These are phyloP conservation scores for Ochotona princeps DNA, from an alignment of 2,113 vertebrate genomes.

Conservation along the genomic window DNA sequence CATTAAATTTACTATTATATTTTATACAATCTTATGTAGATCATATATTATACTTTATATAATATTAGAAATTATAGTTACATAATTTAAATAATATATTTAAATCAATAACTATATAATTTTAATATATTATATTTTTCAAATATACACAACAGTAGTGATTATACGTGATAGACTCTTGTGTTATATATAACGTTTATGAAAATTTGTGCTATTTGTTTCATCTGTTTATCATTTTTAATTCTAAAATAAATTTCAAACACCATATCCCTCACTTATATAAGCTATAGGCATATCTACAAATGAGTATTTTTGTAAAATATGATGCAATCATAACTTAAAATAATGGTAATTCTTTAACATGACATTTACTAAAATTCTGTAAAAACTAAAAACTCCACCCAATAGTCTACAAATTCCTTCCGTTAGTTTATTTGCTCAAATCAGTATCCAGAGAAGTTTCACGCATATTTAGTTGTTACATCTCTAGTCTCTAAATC, in stretches of 20 bases:
- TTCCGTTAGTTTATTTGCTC: neutral
- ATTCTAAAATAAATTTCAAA: neutral
- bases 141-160: neutral
- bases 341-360: neutral
- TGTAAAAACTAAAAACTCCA: neutral
- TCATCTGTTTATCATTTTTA: neutral
- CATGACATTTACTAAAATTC: neutral
- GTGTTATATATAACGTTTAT: neutral
- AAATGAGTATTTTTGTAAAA: neutral
- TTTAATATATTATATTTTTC: too few species aligned
- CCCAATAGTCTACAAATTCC: neutral
- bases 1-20: neutral
- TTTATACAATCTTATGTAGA: neutral
- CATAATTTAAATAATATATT: too few species aligned
- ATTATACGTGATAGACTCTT: neutral
- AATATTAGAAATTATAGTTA: too few species aligned
- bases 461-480: neutral
- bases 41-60: too few species aligned
- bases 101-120: too few species aligned
- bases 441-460: neutral
- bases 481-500: neutral
- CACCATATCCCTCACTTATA: neutral
- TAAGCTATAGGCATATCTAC: neutral
- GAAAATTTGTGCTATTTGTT: neutral
- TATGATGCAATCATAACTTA: neutral